Conservation (phyloP, 2,888 invertebrate genomes). For the Operophtera brumata region DNA sequence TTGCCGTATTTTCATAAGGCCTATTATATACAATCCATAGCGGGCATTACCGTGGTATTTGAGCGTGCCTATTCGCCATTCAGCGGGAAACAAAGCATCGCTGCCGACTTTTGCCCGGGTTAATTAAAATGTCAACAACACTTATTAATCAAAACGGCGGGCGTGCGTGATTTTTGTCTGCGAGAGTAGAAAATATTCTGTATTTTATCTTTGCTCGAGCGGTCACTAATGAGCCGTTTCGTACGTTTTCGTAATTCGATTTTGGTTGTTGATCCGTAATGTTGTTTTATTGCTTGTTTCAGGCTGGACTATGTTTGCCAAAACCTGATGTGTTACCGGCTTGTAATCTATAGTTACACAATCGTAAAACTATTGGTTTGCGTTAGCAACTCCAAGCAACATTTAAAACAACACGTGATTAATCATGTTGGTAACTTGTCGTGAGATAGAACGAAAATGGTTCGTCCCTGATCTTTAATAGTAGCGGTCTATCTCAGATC, state of each 20-base stretch:
- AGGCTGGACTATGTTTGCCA: slow-evolving; percentile 7
- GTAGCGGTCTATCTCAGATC: slow-evolving; percentile 11
- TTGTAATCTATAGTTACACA: background rate
- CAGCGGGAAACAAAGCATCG: slow-evolving; percentile 58
- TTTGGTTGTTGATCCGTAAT: slow-evolving; percentile 18
- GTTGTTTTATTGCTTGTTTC: slow-evolving; percentile 19
- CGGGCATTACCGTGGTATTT: slow-evolving; percentile 18
- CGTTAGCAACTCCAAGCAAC: background rate
- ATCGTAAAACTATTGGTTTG: background rate
- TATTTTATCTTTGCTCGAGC: slow-evolving; percentile 1
- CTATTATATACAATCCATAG: slow-evolving; percentile 29
- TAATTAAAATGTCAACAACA: slow-evolving; percentile 78
- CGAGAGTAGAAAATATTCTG: background rate
- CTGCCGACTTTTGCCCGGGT: slow-evolving; percentile 67
- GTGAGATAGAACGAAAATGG: background rate
- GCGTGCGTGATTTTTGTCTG: slow-evolving; percentile 31
- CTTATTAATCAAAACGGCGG: slow-evolving; percentile 69
- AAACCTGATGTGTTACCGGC: slow-evolving; percentile 4
- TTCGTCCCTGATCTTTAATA: background rate
- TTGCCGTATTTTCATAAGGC: slow-evolving; percentile 27
- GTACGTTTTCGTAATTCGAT: slow-evolving; percentile 16
- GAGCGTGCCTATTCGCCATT: slow-evolving; percentile 45
- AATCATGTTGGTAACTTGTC: background rate
- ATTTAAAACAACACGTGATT: background rate
- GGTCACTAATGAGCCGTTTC: slow-evolving; percentile 16